Conservation (phyloP, 1,140 invertebrate species). For the Notospermus geniculatus region DNA sequence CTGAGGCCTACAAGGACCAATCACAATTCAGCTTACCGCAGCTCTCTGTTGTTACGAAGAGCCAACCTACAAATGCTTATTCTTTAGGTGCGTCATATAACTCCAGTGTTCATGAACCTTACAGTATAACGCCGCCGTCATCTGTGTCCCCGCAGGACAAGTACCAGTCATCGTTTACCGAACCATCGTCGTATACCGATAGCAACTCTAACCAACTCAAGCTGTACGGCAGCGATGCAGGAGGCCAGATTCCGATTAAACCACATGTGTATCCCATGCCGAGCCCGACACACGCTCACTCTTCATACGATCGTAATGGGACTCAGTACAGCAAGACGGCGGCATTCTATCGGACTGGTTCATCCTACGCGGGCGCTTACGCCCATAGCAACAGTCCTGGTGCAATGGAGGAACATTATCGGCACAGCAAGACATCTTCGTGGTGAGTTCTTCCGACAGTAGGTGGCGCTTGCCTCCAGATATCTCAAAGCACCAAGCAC, state of each 20-base stretch:
- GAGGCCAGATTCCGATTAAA: not conserved
- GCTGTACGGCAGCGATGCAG: slow-evolving; percentile 2
- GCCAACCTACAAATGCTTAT: slow-evolving; percentile 1
- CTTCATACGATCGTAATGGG: not conserved
- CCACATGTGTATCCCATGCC: not conserved
- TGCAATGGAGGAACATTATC: slow-evolving; percentile 3
- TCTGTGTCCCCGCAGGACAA: slow-evolving; percentile 91
- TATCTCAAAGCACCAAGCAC: no score
- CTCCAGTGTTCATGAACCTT: slow-evolving; percentile 27
- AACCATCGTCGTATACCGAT: slow-evolving; percentile 8
- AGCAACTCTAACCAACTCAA: slow-evolving; percentile 8
- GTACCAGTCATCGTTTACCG: slow-evolving; percentile 55
- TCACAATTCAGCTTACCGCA: slow-evolving; percentile 37
- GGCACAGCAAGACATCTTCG: not conserved
- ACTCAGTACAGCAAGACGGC: not conserved
- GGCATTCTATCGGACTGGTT: not conserved
- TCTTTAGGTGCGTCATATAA: not conserved
- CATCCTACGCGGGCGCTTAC: not conserved
- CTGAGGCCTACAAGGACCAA: slow-evolving; percentile 65
- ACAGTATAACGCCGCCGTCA: slow-evolving; percentile 84
- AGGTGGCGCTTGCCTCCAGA: no score
- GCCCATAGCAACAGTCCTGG: not conserved
- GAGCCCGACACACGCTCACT: not conserved
- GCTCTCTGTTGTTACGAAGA: slow-evolving; percentile 19
- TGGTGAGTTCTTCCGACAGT: not conserved